Evolutionary conservation across 2,113 vertebrate species (phyloP), one percentile per base, ranked within the genome.

Genomic region (Rhagologus leucostigma): DNA sequence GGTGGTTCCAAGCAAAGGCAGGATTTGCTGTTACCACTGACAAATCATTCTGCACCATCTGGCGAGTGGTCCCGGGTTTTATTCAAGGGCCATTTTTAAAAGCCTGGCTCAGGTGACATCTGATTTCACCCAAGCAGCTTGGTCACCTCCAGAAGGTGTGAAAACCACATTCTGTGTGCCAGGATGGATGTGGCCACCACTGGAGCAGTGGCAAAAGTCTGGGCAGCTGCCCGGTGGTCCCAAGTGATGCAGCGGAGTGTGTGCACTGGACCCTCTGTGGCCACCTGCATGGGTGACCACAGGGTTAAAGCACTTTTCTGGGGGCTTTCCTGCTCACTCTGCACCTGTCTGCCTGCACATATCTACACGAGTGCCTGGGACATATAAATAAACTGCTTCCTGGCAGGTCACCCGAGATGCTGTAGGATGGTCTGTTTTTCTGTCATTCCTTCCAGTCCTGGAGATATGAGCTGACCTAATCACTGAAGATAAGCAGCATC

Each of bases 371-470:
- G 89, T 53, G 87, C 59, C 63, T 63, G 77, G 70, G 84, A 87
- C 53, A 33, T 6, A 59, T 6, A 93, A 96, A 97, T 75, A 86
- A 93, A 68, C 52, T 50, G 17, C 60, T 95, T 90, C 79, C 92
- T 68, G 79, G 85, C 90, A 86, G 87, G 79, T 78, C 85, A 86
- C 18, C 75, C 0, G 2, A 83, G 87, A 86, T 52, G 85, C 68
- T 78, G 92, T 63, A 88, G 87, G 82, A 92, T 88, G 93, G 94
- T 44, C 88, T 93, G 90, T 74, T 97, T 96, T 95, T 32, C 26
- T 86, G 93, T 86, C 63, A 49, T 94, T 86, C 93, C 80, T 90
- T 56, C 90, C 95, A 94, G 78, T 67, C 71, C 85, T 83, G 87
- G 23, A 96, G 92, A 94, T 80, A 93, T 18, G 82, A 94, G 55